Conservation (phyloP, 2,888 invertebrate species). For the Drosophila leonis region DNA sequence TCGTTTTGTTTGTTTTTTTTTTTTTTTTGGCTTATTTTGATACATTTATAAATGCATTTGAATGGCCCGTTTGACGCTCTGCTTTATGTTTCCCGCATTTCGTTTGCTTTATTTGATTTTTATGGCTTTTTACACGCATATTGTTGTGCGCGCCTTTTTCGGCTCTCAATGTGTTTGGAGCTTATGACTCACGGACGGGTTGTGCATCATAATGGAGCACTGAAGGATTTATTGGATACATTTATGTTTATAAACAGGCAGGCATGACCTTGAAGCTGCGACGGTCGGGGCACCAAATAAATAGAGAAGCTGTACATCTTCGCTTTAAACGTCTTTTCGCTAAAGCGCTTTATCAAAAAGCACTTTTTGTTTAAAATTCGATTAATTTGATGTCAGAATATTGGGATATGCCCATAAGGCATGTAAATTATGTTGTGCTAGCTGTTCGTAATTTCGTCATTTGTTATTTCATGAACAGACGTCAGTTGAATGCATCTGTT, state of each 20-base stretch:
- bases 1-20: conserved; percentile 9
- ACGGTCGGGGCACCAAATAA: neutral
- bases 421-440: neutral
- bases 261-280: neutral
- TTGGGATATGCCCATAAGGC: neutral
- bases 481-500: neutral
- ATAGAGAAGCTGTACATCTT: neutral
- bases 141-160: conserved; percentile 54
- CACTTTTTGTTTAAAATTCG: neutral
- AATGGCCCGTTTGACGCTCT: conserved; percentile 47
- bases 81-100: conserved; percentile 65
- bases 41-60: conserved; percentile 70
- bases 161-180: conserved; percentile 30
- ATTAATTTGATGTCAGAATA: neutral
- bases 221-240: conserved; percentile 51
- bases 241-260: conserved; percentile 11
- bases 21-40: conserved; percentile 42
- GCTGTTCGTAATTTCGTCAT: neutral
- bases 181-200: conserved; percentile 59
- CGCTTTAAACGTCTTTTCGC: no score
- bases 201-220: conserved; percentile 43
- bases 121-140: conserved; percentile 60
- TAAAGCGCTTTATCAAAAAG: no score
- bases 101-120: conserved; percentile 55
- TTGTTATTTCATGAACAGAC: neutral